Evolutionary conservation across 2,888 invertebrate species (phyloP), one percentile per base, ranked within the genome.

Genomic region (Ochropleura plecta): DNA sequence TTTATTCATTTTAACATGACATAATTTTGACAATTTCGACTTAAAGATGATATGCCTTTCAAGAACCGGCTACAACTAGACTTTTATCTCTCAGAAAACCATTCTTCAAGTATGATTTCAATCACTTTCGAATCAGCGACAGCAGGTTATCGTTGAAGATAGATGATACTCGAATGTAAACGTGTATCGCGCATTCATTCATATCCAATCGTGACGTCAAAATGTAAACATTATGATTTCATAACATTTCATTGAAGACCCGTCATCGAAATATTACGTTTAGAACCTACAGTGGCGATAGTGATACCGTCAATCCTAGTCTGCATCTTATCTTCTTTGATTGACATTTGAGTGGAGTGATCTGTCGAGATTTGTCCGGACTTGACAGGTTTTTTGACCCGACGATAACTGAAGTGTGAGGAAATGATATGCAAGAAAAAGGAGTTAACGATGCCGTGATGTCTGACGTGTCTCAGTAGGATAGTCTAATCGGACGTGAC

Each of bases 161-260:
- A n/a, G 44, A n/a, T 44, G 62, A 9, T 62, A n/a, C 42, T 49
- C 20, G 18, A 1, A 44, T 30, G 0, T 48, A 9, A 59, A 48
- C 14, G 44, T 48, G 42, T 30, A 59, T 46, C 46, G 9, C n/a
- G 1, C n/a, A n/a, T 55, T 79, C 77, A 77, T 72, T 79, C 51
- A 78, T 70, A 64, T 49, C 48, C 48, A 16, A 48, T n/a, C 2
- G 30, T 51, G 67, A 74, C 67, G 67, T 64, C 30, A 53, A 44
- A 20, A 57, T 42, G 18, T 73, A 53, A 67, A 79, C 48, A 71
- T 53, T 1, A 42, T 48, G 16, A 53, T 62, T 44, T 30, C 30
- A 53, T 69, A 64, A 63, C 16, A 51, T 46, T 46, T 51, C 51
- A 48, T 64, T 7, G 48, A 46, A 44, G 14, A 48, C 48, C 59